Base-by-base conservation (phyloP, 2,113 vertebrate species). In the Propithecus coquereli region DNA sequence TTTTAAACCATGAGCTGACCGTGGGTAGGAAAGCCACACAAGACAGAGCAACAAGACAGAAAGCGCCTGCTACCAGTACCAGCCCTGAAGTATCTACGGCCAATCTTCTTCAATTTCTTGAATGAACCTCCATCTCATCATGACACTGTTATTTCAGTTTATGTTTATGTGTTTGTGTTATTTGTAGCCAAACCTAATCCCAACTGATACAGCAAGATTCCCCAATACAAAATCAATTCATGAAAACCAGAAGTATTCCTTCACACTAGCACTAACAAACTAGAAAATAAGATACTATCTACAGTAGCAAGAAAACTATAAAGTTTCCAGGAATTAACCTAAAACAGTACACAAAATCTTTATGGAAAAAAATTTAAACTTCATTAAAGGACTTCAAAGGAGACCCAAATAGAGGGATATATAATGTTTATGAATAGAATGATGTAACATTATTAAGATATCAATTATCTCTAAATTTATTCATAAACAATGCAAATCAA, bases 401-500 rank as follows among this genome's bases (percentile, higher is more conserved):
- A 95, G 54, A 76, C 45, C 22, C 61, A 90, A 82, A 70, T 71
- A 77, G 25, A 6, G 7, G 3, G 77, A 25, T 82, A 61, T 86
- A 59, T 87, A 81, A 91, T 80, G 43, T 83, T 54, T 91, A n/a
- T 80, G 50, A 83, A 74, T 80, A 83, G 57, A 50, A 86, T 92
- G 13, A 82, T 61, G 20, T 71, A 57, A 50, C 8, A 66, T 84
- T 87, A 81, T 80, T 93, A 82, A 89, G 45, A 47, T 94, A 50
- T 59, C 40, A 87, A 52, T 92, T 63, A 77, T 92, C 8, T 95
- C 37, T 66, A 59, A 94, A 86, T 88, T 59, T 93, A 79, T 73
- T 85, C 43, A 89, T 92, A 86, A 97, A 63, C 61, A 90, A 2
- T 83, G 40, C 59, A 90, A 94, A 87, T 94, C 52, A 68, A 87